A percentile compares a stretch with the other conserved stretches of the same genome.
phyloP scores from a whole-genome alignment of 2,113 vertebrate genomes.

The Pampusana beccarii region DNA sequence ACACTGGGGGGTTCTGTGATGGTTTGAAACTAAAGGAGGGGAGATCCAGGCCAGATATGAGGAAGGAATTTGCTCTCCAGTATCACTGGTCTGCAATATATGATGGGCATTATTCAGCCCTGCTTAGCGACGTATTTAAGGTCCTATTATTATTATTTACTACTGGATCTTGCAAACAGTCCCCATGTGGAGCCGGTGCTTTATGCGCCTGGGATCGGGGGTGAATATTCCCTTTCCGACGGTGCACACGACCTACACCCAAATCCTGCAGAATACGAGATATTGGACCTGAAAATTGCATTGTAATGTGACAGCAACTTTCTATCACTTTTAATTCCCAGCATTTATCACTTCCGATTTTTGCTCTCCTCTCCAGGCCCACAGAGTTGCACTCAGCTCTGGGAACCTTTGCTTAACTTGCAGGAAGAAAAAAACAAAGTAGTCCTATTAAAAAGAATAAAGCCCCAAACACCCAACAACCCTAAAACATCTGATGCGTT shows the following conservation, averaged over 20 bases:
- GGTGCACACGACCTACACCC: background rate
- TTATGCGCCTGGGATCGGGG: background rate
- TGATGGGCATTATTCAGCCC: background rate
- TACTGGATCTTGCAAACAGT: background rate
- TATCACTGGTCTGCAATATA: background rate
- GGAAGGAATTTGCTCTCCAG: background rate
- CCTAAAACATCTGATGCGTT: background rate
- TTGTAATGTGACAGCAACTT: background rate
- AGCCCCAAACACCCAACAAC: background rate
- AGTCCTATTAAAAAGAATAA: background rate
- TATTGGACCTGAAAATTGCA: background rate
- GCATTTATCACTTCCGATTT: background rate
- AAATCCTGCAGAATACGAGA: background rate
- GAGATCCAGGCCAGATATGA: too few relatives aligned
- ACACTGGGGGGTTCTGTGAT: background rate
- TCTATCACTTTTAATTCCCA: slow-evolving; percentile 30
- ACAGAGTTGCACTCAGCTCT: background rate
- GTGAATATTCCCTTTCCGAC: background rate
- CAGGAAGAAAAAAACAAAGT: background rate
- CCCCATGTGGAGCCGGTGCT: background rate
- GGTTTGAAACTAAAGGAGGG: too few relatives aligned
- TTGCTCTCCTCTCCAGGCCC: background rate
- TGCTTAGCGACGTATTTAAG: background rate
- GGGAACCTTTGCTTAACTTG: background rate
- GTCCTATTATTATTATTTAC: slow-evolving; percentile 40